Evolutionary conservation across 2,113 vertebrate species (phyloP).

Genomic region (Oncorhynchus gorbuscha): DNA sequence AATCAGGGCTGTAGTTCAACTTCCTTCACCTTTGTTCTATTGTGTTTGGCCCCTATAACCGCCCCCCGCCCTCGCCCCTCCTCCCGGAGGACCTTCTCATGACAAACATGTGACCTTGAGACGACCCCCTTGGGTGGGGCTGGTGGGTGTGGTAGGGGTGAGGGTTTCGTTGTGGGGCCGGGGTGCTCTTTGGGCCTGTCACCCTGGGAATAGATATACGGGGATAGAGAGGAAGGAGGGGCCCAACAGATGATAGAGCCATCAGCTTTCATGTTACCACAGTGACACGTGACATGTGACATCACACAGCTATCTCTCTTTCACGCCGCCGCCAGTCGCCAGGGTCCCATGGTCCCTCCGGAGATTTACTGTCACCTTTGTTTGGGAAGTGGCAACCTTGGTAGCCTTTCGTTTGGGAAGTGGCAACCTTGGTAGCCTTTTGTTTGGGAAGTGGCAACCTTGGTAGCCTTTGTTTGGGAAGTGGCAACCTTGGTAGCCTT

Average conservation of each 20-base stretch:
- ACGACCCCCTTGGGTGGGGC: conserved; percentile 48
- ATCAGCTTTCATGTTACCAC: conserved; percentile 55
- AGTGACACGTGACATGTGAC: conserved; percentile 46
- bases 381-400: background rate
- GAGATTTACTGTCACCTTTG: conserved; percentile 36
- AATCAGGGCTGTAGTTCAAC: background rate
- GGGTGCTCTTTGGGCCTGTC: conserved; percentile 60
- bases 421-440: too few relatives aligned
- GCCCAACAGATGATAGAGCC: conserved; percentile 65
- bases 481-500: too few relatives aligned
- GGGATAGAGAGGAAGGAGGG: conserved; percentile 26
- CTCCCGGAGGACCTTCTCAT: conserved; percentile 33
- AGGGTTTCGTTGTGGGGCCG: too few relatives aligned
- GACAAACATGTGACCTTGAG: conserved; percentile 65
- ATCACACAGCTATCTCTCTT: conserved; percentile 40
- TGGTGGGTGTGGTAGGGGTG: conserved; percentile 12
- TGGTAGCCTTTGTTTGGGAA: too few relatives aligned
- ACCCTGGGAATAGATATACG: conserved; percentile 56
- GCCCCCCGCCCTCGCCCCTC: background rate
- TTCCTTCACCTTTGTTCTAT: conserved; percentile 7
- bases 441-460: too few relatives aligned
- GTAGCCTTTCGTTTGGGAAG: too few relatives aligned
- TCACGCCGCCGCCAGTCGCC: background rate
- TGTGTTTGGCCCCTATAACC: conserved; percentile 40
- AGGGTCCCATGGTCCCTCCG: background rate